Conservation (phyloP, 2,797 vertebrate genomes). For the Gymnoscopelus braueri region DNA sequence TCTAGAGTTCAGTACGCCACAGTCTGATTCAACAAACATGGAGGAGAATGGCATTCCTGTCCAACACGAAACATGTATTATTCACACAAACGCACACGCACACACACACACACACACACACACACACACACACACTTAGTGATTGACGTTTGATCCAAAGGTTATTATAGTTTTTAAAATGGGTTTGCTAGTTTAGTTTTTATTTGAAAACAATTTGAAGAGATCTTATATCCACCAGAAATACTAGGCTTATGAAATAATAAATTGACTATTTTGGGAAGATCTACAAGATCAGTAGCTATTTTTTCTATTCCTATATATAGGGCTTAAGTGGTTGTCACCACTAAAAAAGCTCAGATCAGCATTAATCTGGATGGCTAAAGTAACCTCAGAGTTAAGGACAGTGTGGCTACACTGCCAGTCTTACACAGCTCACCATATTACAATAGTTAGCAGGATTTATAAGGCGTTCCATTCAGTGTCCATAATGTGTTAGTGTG, state of each 20-base stretch:
- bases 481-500: constrained; percentile 61
- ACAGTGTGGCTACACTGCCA: constrained; percentile 13
- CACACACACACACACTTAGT: neutral
- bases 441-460: constrained; percentile 37
- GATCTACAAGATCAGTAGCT: too few species aligned
- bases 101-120: neutral
- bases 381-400: constrained; percentile 22
- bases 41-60: constrained; percentile 76
- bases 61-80: constrained; percentile 23
- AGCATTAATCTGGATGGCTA: constrained; percentile 15
- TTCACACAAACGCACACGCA: constrained; percentile 11
- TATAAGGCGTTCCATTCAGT: constrained; percentile 54
- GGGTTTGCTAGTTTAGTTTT: too few species aligned
- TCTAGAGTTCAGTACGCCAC: constrained; percentile 82
- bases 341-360: constrained; percentile 28
- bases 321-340: neutral
- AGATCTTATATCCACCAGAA: too few species aligned
- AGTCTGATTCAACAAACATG: constrained; percentile 79
- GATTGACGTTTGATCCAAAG: too few species aligned
- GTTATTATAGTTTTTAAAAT: too few species aligned
- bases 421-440: constrained; percentile 23
- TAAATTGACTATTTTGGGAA: too few species aligned
- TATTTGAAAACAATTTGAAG: too few species aligned
- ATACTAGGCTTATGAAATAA: too few species aligned
- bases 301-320: neutral